Percentiles rank a stretch among this genome's conserved stretches.
Conservation (phyloP, 1,140 invertebrate genomes). For the Stenopsyche tienmushanensis region DNA sequence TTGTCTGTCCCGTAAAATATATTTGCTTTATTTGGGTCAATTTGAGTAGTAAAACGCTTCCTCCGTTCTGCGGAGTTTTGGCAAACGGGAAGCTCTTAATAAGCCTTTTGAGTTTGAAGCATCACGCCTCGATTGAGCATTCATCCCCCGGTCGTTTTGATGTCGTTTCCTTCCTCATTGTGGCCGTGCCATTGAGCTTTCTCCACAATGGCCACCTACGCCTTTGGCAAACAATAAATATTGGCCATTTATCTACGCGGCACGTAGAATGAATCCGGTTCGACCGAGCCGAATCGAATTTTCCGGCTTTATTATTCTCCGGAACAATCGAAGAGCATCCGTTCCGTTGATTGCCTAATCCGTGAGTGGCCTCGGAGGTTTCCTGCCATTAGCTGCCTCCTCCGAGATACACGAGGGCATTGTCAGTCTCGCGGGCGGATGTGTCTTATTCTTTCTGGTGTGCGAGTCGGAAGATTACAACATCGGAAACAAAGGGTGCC, state of each 20-base stretch:
- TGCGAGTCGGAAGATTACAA: conserved; percentile 21
- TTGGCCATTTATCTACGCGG: conserved; percentile 36
- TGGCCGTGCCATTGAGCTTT: neutral
- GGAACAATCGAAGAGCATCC: conserved; percentile 34
- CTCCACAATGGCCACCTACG: neutral
- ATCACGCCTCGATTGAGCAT: neutral
- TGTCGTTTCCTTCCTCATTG: conserved; percentile 6
- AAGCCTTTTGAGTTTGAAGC: neutral
- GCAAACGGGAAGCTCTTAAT: no score
- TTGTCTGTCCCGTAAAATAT: no score
- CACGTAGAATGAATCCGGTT: conserved; percentile 22
- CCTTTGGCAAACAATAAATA: conserved; percentile 34
- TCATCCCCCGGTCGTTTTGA: neutral
- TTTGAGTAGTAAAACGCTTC: no score
- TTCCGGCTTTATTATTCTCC: conserved; percentile 38
- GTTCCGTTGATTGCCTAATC: conserved; percentile 37
- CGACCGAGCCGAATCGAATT: conserved; percentile 30
- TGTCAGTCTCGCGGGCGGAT: neutral
- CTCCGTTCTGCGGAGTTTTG: no score
- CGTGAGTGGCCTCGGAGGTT: conserved; percentile 29
- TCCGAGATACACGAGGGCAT: neutral
- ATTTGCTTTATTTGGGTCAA: no score
- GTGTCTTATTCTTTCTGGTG: neutral
- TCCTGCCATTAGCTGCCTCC: conserved; percentile 31
- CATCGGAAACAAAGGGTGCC: conserved; percentile 17